Percentiles rank a stretch among this genome's conserved stretches.
phyloP scores from a whole-genome alignment of 2,113 vertebrate genomes.

The Leptocoma aspasia region DNA sequence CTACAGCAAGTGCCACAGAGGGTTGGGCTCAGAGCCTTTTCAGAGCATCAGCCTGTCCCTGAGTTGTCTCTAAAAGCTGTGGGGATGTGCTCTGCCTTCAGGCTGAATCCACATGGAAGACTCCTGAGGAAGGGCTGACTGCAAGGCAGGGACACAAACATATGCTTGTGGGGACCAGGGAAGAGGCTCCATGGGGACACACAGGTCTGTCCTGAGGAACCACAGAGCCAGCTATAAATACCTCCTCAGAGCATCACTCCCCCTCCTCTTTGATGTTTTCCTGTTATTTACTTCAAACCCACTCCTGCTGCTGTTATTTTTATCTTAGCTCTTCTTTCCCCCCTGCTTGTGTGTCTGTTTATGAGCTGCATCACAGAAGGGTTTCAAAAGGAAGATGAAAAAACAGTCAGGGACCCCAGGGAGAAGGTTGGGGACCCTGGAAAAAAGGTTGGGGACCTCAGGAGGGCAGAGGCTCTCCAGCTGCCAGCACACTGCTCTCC shows the following conservation, averaged over 20 bases:
- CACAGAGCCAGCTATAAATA: conserved; percentile 28
- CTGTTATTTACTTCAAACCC: conserved; percentile 43
- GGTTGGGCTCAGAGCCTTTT: not conserved
- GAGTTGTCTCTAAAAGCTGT: not conserved
- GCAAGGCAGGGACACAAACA: not conserved
- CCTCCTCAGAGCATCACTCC: not conserved
- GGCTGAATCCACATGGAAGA: not conserved
- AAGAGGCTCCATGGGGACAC: not conserved
- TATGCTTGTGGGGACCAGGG: not conserved
- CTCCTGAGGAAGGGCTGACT: not conserved
- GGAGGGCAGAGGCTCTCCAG: not conserved
- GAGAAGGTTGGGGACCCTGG: not conserved
- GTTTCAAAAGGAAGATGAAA: not conserved
- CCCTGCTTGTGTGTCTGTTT: not conserved
- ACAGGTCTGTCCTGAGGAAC: not conserved
- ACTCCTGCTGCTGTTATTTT: conserved; percentile 40
- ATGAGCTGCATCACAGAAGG: not conserved
- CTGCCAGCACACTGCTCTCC: rapidly evolving
- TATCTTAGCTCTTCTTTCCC: not conserved
- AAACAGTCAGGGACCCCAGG: not conserved
- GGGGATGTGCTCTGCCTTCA: not conserved
- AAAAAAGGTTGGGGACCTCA: not conserved
- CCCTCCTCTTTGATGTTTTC: conserved; percentile 38
- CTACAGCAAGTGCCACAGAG: not conserved
- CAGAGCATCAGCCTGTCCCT: not conserved